Evolutionary conservation across 2,888 invertebrate genomes (phyloP), one percentile per base, ranked within the genome.

Genomic region (Leptopilina myrica): DNA sequence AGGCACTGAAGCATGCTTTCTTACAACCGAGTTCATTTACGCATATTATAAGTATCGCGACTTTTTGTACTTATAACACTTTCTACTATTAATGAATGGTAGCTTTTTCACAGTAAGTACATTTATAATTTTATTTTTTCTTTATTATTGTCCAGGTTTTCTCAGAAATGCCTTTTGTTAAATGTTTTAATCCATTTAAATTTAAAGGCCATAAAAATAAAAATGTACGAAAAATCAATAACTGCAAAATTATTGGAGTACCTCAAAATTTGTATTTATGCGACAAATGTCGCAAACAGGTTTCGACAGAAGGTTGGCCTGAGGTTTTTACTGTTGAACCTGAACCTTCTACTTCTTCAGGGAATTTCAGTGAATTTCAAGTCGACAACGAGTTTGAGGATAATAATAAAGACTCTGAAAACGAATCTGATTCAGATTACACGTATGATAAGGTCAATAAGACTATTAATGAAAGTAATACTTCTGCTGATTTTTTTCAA

Each of bases 391-490:
- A 43, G 6, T 43, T 43, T 43, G 43, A 43, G 43, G 6, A 6
- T 43, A 8, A 8, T 9, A 33, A 65, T 5, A 40, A 40, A 33
- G 56, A 56, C 5, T 56, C 5, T 2, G 59, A 59, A 6, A n/a
- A 59, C 59, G 59, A 59, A 59, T 59, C 59, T 59, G 59, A 59
- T 59, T 59, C 59, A 59, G 59, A 59, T 59, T 59, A n/a, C 12
- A 12, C 12, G 5, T 40, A 4, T 40, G 33, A 11, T 65, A 40
- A 65, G 14, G 14, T 40, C 5, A 40, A 33, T 14, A 40, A 12
- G 40, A 11, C 14, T 65, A 33, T 14, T 65, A 12, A 65, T 33
- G n/a, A 69, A 8, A 49, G 59, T 59, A 59, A 49, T 43, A 14
- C 49, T 49, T 12, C n/a, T 49, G 33, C 65, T 65, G 65, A 65